Evolutionary conservation across 1,140 invertebrate genomes (phyloP), one percentile per base, ranked within the genome.

Genomic region (Macrocentrus cingulum): DNA sequence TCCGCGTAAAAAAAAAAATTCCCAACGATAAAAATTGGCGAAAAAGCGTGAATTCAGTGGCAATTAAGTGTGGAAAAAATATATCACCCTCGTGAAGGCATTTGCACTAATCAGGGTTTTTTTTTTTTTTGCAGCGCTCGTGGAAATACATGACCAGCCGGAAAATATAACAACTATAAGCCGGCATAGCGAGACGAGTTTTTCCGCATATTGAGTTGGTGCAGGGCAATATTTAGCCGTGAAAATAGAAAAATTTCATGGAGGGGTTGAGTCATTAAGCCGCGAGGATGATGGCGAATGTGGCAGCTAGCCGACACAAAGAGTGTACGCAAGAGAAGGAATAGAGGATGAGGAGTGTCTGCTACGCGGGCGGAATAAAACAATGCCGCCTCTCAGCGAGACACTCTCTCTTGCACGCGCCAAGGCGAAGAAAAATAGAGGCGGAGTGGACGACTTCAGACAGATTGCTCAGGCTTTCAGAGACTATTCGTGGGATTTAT

Each of bases 361-460:
- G 72, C 68, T 74, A 76, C 71, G 74, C 74, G 74, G 70, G 67
- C 60, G 70, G 72, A 75, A 76, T 76, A 74, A 76, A 76, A 76
- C 74, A 76, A 76, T 76, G 69, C 71, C 66, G 65, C 74, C 74
- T 66, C 11, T 39, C 36, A 13, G 15, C 8, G 11, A 39, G 36
- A 39, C 36, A 39, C 8, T 39, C 15, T n/a, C 13, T n/a, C 3
- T 39, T 8, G 11, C 36, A n/a, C 8, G 3, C 15, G 36, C 36
- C 36, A 39, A 39, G 36, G 36, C 8, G 36, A 39, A 57, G 62
- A 39, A 13, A 39, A 39, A 15, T 5, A 68, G 67, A 71, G 69
- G 66, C 70, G 69, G 66, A 75, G 73, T 75, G 71, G 71, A 66
- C 71, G 70, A n/a, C 71, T 75, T 68, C 70, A 74, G 72, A 75